Evolutionary conservation across 2,113 vertebrate genomes (phyloP), one percentile per base, ranked within the genome.

Genomic region (Oceanodroma tethys): DNA sequence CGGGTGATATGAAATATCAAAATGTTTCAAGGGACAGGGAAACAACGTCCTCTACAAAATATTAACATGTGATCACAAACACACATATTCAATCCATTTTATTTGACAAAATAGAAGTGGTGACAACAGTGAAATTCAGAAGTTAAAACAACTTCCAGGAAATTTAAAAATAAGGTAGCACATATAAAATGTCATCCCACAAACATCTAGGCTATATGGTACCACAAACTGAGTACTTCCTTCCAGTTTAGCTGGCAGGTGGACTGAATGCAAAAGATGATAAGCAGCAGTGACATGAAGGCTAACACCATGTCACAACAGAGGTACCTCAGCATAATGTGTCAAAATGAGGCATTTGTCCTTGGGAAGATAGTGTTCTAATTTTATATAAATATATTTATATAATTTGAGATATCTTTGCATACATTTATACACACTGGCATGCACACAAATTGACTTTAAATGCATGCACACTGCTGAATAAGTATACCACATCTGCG

Each of bases 261-360:
- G 5, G 25, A 74, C n/a, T 67, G 56, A 75, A 84, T 60, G 34
- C 42, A 42, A 48, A 83, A 86, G 89, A 95, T 20, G 60, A 62
- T 83, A 94, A 97, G 48, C 42, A 86, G 32, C 48, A 66, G 66
- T 82, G 95, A 96, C 92, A 55, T 29, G 56, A 90, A 96, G 66
- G 71, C 72, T 94, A 95, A 89, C 75, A 83, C 84, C 81, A 65
- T 88, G 85, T 95, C 95, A 96, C 62, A 95, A 67, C 71, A 88
- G 75, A 95, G 34, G 27, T 74, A 90, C 68, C 84, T 93, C 82
- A 73, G 65, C 87, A 73, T 36, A 95, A 36, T 21, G 17, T 92
- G 89, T 78, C 89, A 94, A 96, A 91, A 86, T 43, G 42, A 95
- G 87, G 30, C 45, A 43, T 90, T 82, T 91, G 66, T 76, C 86